phyloP scores from a whole-genome alignment of 2,797 vertebrate species.

The Macrochelys suwanniensis region DNA sequence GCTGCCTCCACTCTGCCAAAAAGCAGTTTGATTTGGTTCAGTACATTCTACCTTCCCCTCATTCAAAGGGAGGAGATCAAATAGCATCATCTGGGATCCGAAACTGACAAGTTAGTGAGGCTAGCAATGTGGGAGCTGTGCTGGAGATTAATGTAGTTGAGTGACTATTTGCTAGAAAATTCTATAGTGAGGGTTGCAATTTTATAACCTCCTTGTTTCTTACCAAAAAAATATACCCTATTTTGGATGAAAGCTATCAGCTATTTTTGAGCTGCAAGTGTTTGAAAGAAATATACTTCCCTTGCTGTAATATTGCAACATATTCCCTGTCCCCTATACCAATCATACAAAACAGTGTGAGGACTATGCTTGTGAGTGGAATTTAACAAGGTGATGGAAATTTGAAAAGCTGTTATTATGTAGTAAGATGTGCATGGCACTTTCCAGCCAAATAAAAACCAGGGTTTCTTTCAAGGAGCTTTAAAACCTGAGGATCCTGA shows the following conservation, averaged over 20 bases:
- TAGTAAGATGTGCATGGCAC: neutral
- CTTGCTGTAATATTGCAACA: neutral
- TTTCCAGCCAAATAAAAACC: neutral
- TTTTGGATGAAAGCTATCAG: neutral
- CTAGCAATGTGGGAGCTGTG: neutral
- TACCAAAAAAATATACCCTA: no score
- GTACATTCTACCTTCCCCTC: neutral
- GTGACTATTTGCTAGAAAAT: neutral
- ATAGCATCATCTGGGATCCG: neutral
- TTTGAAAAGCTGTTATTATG: rapidly evolving
- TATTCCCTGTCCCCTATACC: no score
- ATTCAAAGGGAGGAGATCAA: neutral
- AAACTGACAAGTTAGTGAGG: neutral
- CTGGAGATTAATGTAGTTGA: neutral
- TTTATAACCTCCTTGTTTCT: neutral
- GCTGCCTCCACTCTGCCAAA: neutral
- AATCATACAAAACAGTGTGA: neutral
- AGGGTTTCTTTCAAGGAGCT: neutral
- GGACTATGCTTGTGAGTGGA: neutral
- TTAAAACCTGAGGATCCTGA: neutral
- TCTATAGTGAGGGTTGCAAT: neutral
- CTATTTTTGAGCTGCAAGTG: neutral
- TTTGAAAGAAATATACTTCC: no score
- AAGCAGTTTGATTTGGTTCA: neutral
- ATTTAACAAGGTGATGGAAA: neutral